phyloP scores from a whole-genome alignment of 1,140 invertebrate species.

The Argopecten irradians region DNA sequence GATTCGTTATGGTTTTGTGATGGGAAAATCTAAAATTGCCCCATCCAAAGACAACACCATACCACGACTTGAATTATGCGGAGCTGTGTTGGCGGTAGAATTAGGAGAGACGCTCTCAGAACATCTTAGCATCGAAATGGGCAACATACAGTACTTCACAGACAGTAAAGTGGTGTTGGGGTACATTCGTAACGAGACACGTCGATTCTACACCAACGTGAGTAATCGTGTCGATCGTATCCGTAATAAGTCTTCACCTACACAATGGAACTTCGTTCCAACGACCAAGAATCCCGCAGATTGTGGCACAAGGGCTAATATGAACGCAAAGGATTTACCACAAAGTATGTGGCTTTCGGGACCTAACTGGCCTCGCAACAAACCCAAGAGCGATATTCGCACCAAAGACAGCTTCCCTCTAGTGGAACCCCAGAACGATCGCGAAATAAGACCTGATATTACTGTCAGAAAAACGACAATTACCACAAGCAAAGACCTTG shows the following conservation, averaged over 20 bases:
- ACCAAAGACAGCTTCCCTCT: not conserved
- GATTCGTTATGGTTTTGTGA: too few species aligned
- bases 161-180: too few species aligned
- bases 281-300: slow-evolving; percentile 25
- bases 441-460: slow-evolving; percentile 25
- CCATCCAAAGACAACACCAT: too few species aligned
- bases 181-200: too few species aligned
- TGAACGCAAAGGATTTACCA: not conserved
- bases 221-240: slow-evolving; percentile 49
- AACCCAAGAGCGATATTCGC: not conserved
- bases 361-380: slow-evolving; percentile 41
- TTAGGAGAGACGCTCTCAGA: too few species aligned
- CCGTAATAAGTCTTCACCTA: not conserved
- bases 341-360: not conserved
- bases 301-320: not conserved
- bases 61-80: too few species aligned
- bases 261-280: slow-evolving; percentile 30
- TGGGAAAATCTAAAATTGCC: too few species aligned
- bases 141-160: too few species aligned
- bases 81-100: too few species aligned
- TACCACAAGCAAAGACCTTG: not conserved
- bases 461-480: not conserved
- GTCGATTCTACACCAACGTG: too few species aligned
- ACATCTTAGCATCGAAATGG: too few species aligned
- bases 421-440: not conserved